Base-by-base conservation (phyloP, 2,113 vertebrate species). In the Speoplatyrhinus poulsoni region DNA sequence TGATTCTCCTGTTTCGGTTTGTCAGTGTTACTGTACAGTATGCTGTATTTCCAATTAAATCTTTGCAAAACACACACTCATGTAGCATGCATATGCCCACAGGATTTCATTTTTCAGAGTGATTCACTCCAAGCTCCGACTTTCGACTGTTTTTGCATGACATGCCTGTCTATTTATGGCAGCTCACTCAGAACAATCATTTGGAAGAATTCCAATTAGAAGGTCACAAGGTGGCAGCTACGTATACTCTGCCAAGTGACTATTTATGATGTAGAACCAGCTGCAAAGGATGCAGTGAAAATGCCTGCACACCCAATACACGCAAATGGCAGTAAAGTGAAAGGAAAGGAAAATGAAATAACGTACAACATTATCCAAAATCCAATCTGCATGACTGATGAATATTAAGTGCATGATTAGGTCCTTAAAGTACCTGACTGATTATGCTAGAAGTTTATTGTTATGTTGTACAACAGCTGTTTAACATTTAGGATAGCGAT, bases 51-150 rank as follows among this genome's bases (percentile, higher is more conserved):
- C 26, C 15, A 46, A 56, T 56, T 67, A n/a, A 11, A 49, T 46
- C 58, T 48, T 72, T 33, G 17, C 48, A 57, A 67, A 69, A 46
- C 55, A 50, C 17, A 54, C 46, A 33, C 9, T 32, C 26, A 41
- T 47, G 3, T 46, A 65, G 10, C 66, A 53, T 77, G 49, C 26
- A 49, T 63, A 66, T 72, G 36, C 13, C n/a, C 46, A 55, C 36
- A 63, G 9, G 64, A 66, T 54, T 62, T 62, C 60, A 48, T 15
- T 13, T 46, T 4, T 61, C 54, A 67, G 65, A 63, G 52, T 69
- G 65, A 67, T 52, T 76, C 13, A 71, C 33, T 61, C 15, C 54
- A 67, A 61, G n/a, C 54, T 17, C 48, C 65, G 48, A 13, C 12
- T 64, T 72, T 53, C 32, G 12, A 11, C 11, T 61, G 15, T 63